phyloP scores from a whole-genome alignment of 2,888 invertebrate species.

The Microchrysa polita region DNA sequence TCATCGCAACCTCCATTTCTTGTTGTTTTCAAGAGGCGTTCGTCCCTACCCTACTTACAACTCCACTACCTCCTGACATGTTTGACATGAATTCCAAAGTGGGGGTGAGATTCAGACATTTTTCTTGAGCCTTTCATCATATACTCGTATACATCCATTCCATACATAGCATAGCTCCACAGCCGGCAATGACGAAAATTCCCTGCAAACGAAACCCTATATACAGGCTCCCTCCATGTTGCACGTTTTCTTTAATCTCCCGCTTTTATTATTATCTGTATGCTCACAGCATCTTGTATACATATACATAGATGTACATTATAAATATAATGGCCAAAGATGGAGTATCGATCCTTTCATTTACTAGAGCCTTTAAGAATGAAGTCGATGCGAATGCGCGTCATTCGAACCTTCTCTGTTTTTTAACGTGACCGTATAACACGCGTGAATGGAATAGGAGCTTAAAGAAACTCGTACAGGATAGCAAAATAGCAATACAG shows the following conservation, averaged over 20 bases:
- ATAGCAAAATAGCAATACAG: neutral
- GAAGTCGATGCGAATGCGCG: conserved; percentile 3
- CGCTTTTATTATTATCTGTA: conserved; percentile 29
- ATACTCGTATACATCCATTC: conserved; percentile 49
- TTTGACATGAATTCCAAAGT: conserved; percentile 13
- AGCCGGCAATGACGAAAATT: too few relatives aligned
- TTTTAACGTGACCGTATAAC: neutral
- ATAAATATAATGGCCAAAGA: too few relatives aligned
- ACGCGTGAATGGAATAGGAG: neutral
- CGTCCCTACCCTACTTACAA: conserved; percentile 52
- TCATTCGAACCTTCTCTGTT: conserved; percentile 9
- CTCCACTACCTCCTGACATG: conserved; percentile 50
- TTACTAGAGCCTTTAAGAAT: neutral
- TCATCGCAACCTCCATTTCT: neutral
- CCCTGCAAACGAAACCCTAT: conserved; percentile 26
- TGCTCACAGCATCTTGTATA: neutral
- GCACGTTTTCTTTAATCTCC: conserved; percentile 50
- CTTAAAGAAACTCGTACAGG: conserved; percentile 14
- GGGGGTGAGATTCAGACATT: neutral
- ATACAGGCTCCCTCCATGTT: conserved; percentile 43
- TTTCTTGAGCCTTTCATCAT: conserved; percentile 52
- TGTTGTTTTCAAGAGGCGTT: conserved; percentile 49
- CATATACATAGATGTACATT: neutral
- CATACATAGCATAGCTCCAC: too few relatives aligned
- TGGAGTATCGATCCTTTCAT: neutral